Base-by-base conservation (phyloP, 64 coral and sea anemone genomes). In the Montipora capricornis region DNA sequence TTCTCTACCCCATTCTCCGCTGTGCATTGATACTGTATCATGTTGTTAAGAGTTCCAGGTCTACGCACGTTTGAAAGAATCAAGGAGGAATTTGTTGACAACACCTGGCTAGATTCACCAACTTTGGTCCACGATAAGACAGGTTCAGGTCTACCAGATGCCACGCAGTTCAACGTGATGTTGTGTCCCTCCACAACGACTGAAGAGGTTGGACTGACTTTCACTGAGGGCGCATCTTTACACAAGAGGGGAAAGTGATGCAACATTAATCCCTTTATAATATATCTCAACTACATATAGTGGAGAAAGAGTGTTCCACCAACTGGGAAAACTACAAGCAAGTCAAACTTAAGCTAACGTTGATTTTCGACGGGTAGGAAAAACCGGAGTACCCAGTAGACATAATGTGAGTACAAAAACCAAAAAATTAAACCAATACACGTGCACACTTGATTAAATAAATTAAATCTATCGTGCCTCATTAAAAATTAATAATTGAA, bases 11-110 rank as follows among this genome's bases (percentile, higher is more conserved):
- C 80, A 82, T 82, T 82, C 60, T 26, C 16, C 2, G 80, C 80
- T 82, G 80, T 64, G 62, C 55, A 82, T 11, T 82, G 80, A 64
- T 82, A 82, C 80, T 82, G 80, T 13, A 45, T 61, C 53, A 82
- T 2, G 80, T 62, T 61, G 44, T 82, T 29, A 62, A 55, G 55
- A n/a, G 80, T 82, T 11, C 20, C 80, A 44, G 80, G 53, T 64
- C 57, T 82, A 55, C 53, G 37, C 5, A 62, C 50, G 58, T 61
- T 82, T 8, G 20, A 5, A 24, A 82, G n/a, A 6, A 7, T 44
- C 16, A 82, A 53, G 2, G 22, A 14, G 13, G 51, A 44, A 14
- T 13, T 82, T 60, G 64, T 20, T 13, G 79, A 82, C 20, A 82
- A 37, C 57, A 82, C 19, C 8, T 45, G 71, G 0, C 71, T 11